Base-by-base conservation (phyloP, 2,113 vertebrate species). In the Eidolon helvum region DNA sequence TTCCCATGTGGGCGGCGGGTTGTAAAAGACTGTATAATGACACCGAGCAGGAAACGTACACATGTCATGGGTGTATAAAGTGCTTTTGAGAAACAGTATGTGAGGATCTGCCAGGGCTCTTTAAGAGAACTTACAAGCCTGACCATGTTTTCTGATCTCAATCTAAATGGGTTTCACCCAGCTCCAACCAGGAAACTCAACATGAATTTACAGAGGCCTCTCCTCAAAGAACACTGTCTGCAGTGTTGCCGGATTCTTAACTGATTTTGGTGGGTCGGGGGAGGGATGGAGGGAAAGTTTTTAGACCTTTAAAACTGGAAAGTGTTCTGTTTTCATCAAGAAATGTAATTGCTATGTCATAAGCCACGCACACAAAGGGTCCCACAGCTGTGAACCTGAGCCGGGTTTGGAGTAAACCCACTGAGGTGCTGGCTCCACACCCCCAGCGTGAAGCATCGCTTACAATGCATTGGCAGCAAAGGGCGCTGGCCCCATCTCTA, bases 341-440 rank as follows among this genome's bases (percentile, higher is more conserved):
- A 57, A 90, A 71, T n/a, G 10, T 50, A 59, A n/a, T 12, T 77
- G 71, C 35, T 57, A 24, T 15, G 38, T 57, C 45, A 40, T 22
- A 48, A 84, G 33, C 24, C 69, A 79, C 61, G 35, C 24, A 43
- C 33, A 33, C 63, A 28, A 85, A 48, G 48, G 19, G 53, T 40
- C 40, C 16, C 82, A 86, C 7, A 35, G 65, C 5, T 50, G 6
- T 10, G 38, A 30, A 30, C 26, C 72, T 16, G 19, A 28, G 63
- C 16, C 2, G 2, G 30, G 50, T 16, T 3, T 0, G 10, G 24
- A 30, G 28, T 6, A 5, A 57, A 43, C 4, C 50, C 21, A 21
- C 0, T 16, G 3, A 57, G 43, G 43, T 55, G 4, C 61, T 11
- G 61, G 12, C 50, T 68, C n/a, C 7, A 8, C 5, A 35, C 68